Evolutionary conservation across 2,113 vertebrate species (phyloP).

Genomic region (Phalacrocorax aristotelis): DNA sequence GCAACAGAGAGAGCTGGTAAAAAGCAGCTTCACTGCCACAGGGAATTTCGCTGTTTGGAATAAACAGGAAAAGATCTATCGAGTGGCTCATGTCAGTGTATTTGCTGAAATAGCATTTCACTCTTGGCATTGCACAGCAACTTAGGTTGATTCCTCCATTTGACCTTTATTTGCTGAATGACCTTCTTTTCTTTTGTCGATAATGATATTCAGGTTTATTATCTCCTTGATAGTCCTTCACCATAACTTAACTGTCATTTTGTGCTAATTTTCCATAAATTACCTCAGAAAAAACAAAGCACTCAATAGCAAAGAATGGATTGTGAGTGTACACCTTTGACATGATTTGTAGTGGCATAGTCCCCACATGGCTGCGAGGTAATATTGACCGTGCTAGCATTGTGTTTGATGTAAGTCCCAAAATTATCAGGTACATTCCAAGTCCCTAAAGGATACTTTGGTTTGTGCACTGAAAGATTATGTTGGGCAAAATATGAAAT

Average conservation of each 20-base stretch:
- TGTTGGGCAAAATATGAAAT: constrained; percentile 49
- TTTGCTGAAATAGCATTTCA: constrained; percentile 50
- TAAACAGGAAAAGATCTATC: neutral
- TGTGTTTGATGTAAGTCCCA: constrained; percentile 31
- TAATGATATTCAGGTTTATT: constrained; percentile 62
- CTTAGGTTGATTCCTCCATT: constrained; percentile 29
- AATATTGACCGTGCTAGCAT: constrained; percentile 40
- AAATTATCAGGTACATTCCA: constrained; percentile 50
- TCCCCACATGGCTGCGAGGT: constrained; percentile 1
- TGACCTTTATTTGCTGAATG: constrained; percentile 62
- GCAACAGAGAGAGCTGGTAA: neutral
- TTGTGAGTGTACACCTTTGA: constrained; percentile 24
- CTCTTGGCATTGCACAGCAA: neutral
- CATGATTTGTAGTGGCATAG: neutral
- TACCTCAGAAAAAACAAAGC: constrained; percentile 42
- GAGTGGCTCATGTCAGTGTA: neutral
- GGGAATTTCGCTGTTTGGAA: neutral
- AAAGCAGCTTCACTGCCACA: neutral
- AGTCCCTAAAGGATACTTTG: neutral
- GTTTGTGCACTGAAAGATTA: constrained; percentile 27
- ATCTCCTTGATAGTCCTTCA: constrained; percentile 55
- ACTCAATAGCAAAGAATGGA: constrained; percentile 50
- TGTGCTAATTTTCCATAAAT: constrained; percentile 73
- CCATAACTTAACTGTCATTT: constrained; percentile 47
- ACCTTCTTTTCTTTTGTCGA: constrained; percentile 21